Evolutionary conservation across 2,113 vertebrate genomes (phyloP).

Genomic region (Castor canadensis): DNA sequence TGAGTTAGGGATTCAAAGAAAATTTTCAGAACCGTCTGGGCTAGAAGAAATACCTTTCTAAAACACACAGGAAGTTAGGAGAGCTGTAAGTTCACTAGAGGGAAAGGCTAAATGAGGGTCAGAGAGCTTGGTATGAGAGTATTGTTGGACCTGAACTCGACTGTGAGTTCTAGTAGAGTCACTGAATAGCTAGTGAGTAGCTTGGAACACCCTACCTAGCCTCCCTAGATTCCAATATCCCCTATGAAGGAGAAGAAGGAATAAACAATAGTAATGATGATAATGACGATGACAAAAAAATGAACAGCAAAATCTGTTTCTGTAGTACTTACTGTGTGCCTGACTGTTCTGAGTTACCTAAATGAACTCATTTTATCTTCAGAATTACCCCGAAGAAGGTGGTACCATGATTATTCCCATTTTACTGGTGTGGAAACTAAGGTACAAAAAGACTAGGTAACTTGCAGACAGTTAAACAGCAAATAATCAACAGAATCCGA

Average conservation of each 20-base stretch:
- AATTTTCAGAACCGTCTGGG: neutral
- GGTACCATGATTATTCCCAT: neutral
- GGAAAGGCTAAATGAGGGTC: neutral
- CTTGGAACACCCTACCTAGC: neutral
- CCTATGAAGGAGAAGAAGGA: neutral
- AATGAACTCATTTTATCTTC: neutral
- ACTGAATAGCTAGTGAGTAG: too few species aligned
- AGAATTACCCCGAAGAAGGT: neutral
- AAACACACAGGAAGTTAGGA: neutral
- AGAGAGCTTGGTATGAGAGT: neutral
- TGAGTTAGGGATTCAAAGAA: rapidly evolving
- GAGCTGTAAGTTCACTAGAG: neutral
- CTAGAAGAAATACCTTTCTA: neutral
- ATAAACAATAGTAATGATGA: neutral
- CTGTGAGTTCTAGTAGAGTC: neutral
- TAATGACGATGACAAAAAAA: neutral
- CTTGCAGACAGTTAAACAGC: neutral
- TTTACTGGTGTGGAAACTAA: neutral
- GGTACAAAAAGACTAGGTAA: neutral
- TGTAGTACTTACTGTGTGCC: neutral
- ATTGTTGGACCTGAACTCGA: rapidly evolving
- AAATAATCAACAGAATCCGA: neutral
- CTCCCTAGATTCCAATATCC: neutral
- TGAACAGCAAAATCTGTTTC: neutral
- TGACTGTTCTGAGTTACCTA: neutral